These are phyloP conservation scores for Toxotes jaculatrix DNA, from an alignment of 2,113 vertebrate genomes.

Conservation along the genomic window DNA sequence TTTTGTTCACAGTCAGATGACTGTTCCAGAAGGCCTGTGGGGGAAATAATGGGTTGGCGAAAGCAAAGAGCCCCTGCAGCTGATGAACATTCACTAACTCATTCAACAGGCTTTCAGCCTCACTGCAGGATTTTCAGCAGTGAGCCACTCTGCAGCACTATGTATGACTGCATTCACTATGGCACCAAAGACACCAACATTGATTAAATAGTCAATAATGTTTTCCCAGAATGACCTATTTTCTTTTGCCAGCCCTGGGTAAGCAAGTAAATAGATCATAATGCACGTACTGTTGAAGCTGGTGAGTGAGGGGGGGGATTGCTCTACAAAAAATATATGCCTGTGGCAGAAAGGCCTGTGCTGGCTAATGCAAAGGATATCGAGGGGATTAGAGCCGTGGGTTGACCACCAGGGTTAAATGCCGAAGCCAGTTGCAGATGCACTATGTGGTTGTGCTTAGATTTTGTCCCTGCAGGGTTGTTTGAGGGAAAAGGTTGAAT, in stretches of 20 bases:
- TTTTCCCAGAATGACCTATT: conserved; percentile 59
- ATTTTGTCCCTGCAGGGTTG: background rate
- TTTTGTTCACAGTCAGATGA: conserved; percentile 77
- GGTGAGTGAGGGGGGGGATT: conserved; percentile 16
- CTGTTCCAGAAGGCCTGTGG: conserved; percentile 78
- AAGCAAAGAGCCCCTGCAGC: conserved; percentile 57
- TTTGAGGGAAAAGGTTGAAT: too few species aligned
- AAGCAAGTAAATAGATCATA: conserved; percentile 29
- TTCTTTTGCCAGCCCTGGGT: conserved; percentile 19
- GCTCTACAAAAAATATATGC: background rate
- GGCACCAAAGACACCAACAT: conserved; percentile 34
- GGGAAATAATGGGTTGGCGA: conserved; percentile 65
- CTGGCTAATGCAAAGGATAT: conserved; percentile 13
- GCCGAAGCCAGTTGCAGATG: background rate
- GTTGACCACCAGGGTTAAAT: background rate
- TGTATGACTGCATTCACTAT: conserved; percentile 30
- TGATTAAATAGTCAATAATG: conserved; percentile 60
- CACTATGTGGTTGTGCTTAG: background rate
- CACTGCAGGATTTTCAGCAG: conserved; percentile 31
- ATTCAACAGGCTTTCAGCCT: conserved; percentile 63
- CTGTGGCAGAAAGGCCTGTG: conserved; percentile 3
- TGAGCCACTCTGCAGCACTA: conserved; percentile 23
- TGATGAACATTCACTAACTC: conserved; percentile 60
- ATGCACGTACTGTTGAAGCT: background rate
- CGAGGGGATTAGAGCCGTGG: conserved; percentile 38